Evolutionary conservation across 2,797 vertebrate genomes (phyloP).

Genomic region (Danio kyathit): DNA sequence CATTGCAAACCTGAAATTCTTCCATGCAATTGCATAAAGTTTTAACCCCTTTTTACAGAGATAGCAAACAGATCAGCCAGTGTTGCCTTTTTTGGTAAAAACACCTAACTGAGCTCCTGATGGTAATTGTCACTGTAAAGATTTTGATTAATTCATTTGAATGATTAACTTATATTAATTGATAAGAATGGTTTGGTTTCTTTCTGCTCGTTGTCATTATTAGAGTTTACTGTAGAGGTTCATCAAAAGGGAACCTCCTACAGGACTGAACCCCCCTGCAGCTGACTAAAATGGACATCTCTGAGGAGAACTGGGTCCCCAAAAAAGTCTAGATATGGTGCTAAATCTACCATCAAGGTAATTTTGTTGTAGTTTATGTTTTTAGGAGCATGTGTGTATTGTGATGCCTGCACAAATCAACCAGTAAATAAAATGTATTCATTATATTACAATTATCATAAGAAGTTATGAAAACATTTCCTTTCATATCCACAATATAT

Average conservation of each 20-base stretch:
- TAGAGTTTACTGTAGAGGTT: constrained; percentile 42
- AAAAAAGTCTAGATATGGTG: constrained; percentile 15
- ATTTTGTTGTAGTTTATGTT: too few species aligned
- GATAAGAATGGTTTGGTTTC: background rate
- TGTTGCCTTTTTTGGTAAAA: constrained; percentile 47
- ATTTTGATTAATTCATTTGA: constrained; percentile 14
- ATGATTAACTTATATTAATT: too few species aligned
- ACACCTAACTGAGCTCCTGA: constrained; percentile 34
- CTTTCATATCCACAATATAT: too few species aligned
- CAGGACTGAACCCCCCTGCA: constrained; percentile 25
- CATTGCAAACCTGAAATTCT: constrained; percentile 16
- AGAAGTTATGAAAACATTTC: too few species aligned
- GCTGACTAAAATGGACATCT: background rate
- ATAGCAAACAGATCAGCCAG: constrained; percentile 36
- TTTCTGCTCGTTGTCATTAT: constrained; percentile 21
- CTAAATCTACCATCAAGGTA: constrained; percentile 47
- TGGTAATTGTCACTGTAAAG: constrained; percentile 18
- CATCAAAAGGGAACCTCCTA: constrained; percentile 3
- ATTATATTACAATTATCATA: too few species aligned
- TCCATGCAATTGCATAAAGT: constrained; percentile 13
- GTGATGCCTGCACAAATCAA: too few species aligned
- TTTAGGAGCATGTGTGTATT: too few species aligned
- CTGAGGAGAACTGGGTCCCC: constrained; percentile 31
- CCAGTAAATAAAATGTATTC: too few species aligned
- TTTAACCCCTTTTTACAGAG: constrained; percentile 26